These are phyloP conservation scores for Sander vitreus DNA, from an alignment of 2,113 vertebrate species.

Conservation along the genomic window DNA sequence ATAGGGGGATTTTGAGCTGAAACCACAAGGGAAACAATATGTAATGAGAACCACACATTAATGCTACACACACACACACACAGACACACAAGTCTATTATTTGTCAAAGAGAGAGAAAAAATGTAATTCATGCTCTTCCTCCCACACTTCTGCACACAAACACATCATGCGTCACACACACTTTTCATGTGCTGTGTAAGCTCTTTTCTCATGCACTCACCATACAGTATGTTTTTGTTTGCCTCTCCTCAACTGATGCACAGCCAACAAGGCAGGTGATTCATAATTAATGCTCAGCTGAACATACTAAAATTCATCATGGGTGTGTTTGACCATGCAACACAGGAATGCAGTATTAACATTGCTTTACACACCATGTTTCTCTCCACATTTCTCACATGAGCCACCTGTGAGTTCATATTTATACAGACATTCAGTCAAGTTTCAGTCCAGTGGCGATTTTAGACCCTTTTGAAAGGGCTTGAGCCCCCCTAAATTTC, in stretches of 20 bases:
- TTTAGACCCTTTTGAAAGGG: no score
- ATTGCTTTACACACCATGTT: conserved; percentile 31
- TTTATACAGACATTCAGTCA: not conserved
- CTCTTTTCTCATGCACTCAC: conserved; percentile 40
- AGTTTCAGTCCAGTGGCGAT: not conserved
- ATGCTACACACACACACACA: not conserved
- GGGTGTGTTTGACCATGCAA: conserved; percentile 57
- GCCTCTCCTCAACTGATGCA: conserved; percentile 56
- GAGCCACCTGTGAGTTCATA: conserved; percentile 4
- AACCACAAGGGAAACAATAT: conserved; percentile 38
- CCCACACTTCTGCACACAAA: conserved; percentile 24
- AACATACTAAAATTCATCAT: conserved; percentile 68
- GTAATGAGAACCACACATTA: conserved; percentile 14
- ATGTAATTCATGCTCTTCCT: conserved; percentile 35
- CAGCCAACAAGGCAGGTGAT: conserved; percentile 66
- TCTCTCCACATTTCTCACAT: conserved; percentile 18
- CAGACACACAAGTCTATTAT: not conserved
- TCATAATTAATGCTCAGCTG: conserved; percentile 72
- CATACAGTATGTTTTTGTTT: conserved; percentile 53
- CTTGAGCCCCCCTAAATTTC: no score
- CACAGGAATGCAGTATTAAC: conserved; percentile 30
- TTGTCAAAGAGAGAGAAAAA: no score
- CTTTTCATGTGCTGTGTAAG: conserved; percentile 39
- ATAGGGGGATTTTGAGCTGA: conserved; percentile 32
- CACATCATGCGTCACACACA: conserved; percentile 21